Percentiles rank a stretch among this genome's conserved stretches.
These are phyloP conservation scores for Ctenoplectra terminalis DNA, from an alignment of 1,140 invertebrate species.

Conservation along the genomic window DNA sequence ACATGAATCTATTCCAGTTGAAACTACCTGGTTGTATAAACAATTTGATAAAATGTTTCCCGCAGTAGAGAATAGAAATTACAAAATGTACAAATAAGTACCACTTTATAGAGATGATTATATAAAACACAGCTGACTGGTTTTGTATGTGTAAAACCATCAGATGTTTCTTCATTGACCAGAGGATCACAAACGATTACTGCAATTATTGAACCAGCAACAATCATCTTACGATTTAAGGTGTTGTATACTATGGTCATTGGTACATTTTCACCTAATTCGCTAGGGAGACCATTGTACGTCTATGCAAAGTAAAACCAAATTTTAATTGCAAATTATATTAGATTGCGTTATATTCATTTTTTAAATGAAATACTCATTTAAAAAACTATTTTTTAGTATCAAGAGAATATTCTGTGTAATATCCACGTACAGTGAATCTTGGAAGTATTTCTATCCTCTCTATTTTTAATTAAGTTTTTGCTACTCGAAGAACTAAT, in stretches of 20 bases:
- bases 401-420: neutral
- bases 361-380: neutral
- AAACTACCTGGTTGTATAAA: conserved; percentile 80
- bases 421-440: neutral
- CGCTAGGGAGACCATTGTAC: conserved; percentile 84
- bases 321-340: neutral
- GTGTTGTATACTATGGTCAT: conserved; percentile 86
- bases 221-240: conserved; percentile 85
- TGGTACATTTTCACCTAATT: conserved; percentile 84
- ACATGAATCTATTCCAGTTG: conserved; percentile 87
- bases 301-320: conserved; percentile 80
- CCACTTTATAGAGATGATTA: conserved; percentile 87
- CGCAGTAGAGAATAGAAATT: neutral
- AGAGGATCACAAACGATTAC: conserved; percentile 85
- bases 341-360: neutral
- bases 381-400: too few species aligned
- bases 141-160: conserved; percentile 87
- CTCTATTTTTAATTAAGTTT: neutral
- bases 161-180: conserved; percentile 85
- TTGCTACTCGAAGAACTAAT: too few species aligned
- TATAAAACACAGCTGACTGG: conserved; percentile 87
- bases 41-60: neutral
- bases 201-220: conserved; percentile 85
- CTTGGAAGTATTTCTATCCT: neutral
- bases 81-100: conserved; percentile 69